These are phyloP conservation scores for Bimastos eiseni DNA, from an alignment of 2,888 invertebrate species.

Conservation along the genomic window DNA sequence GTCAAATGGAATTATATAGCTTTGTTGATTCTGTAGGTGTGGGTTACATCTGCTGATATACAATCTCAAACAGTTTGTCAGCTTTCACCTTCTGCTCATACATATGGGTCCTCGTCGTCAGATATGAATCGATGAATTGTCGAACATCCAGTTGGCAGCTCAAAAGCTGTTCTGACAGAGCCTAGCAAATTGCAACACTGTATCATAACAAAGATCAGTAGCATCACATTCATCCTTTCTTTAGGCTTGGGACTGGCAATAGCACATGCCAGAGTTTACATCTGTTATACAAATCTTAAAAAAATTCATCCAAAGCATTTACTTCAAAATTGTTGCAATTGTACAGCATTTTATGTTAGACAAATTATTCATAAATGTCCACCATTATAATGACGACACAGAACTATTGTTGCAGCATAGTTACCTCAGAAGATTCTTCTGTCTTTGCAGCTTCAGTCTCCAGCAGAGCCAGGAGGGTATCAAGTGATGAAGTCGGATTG, in stretches of 20 bases:
- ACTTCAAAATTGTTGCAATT: neutral
- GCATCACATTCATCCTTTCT: too few relatives aligned
- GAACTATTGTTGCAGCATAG: neutral
- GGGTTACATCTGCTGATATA: neutral
- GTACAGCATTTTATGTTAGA: neutral
- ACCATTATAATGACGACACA: neutral
- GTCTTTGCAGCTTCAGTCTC: slow-evolving; percentile 88
- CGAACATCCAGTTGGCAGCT: neutral
- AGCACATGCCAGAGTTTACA: too few relatives aligned
- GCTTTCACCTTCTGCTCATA: slow-evolving; percentile 21
- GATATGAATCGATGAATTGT: neutral
- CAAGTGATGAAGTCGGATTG: slow-evolving; percentile 70
- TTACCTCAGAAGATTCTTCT: slow-evolving; percentile 86
- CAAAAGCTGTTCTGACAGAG: neutral
- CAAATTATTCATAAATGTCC: neutral
- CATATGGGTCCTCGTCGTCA: neutral
- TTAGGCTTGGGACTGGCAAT: too few relatives aligned
- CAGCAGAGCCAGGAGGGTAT: slow-evolving; percentile 82
- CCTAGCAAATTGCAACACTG: neutral
- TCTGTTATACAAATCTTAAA: neutral
- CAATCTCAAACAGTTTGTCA: slow-evolving; percentile 10
- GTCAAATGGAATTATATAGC: neutral
- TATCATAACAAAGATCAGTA: neutral
- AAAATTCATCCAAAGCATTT: neutral
- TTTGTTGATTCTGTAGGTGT: neutral